Evolutionary conservation across 2,797 vertebrate species (phyloP).

Genomic region (Enteromius mattozi): DNA sequence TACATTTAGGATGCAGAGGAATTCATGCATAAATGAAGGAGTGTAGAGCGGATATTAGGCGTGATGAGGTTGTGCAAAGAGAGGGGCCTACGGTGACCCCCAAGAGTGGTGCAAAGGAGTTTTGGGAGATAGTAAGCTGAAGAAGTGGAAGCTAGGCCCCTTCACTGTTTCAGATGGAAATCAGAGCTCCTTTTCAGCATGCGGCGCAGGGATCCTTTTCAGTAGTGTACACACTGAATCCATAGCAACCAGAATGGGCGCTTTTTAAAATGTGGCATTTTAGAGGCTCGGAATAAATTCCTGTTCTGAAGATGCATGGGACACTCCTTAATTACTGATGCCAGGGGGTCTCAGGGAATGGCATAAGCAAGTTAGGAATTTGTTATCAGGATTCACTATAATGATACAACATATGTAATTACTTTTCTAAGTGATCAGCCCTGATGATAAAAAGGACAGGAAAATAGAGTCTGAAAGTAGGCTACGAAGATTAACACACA

Average conservation of each 20-base stretch:
- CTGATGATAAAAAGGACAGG: neutral
- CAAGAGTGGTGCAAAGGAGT: slow-evolving; percentile 61
- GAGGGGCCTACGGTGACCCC: slow-evolving; percentile 34
- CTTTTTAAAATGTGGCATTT: slow-evolving; percentile 75
- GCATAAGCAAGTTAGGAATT: slow-evolving; percentile 21
- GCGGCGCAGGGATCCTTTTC: slow-evolving; percentile 72
- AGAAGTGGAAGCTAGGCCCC: slow-evolving; percentile 53
- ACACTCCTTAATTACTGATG: slow-evolving; percentile 28
- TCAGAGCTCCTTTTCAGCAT: slow-evolving; percentile 76
- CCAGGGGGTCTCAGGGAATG: slow-evolving; percentile 42
- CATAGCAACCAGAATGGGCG: slow-evolving; percentile 79
- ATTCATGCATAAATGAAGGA: slow-evolving; percentile 62
- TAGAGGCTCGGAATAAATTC: slow-evolving; percentile 70
- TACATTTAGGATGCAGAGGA: slow-evolving; percentile 69
- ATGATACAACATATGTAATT: neutral
- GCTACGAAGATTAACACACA: neutral
- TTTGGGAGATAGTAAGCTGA: slow-evolving; percentile 43
- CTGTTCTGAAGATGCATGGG: slow-evolving; percentile 44
- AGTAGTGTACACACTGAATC: slow-evolving; percentile 76
- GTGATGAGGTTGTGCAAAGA: slow-evolving; percentile 60
- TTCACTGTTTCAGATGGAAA: slow-evolving; percentile 81
- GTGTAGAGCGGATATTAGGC: slow-evolving; percentile 63
- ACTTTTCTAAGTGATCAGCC: neutral
- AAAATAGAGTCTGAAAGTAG: neutral
- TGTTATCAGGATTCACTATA: neutral